Conservation (phyloP, 2,797 vertebrate genomes). For the Chloroceryle amazona region DNA sequence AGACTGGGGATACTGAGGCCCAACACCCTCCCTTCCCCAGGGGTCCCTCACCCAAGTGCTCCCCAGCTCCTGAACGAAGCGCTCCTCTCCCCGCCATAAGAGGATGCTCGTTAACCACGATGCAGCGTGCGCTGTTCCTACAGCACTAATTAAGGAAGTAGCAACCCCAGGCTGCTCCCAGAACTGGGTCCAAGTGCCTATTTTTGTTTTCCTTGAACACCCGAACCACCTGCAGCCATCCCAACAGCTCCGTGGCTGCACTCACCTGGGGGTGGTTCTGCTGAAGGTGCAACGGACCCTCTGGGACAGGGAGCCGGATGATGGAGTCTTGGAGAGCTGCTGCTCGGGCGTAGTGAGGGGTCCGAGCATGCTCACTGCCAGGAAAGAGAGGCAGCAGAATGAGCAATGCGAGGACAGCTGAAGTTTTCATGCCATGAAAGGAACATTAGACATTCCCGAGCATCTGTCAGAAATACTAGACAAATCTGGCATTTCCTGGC, state of each 20-base stretch:
- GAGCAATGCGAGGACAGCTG: background rate
- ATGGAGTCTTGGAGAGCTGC: constrained; percentile 93
- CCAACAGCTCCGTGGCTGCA: fast-evolving
- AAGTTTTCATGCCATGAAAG: background rate
- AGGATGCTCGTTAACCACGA: fast-evolving
- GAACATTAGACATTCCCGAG: background rate
- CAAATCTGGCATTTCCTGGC: background rate
- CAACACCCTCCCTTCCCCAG: fast-evolving
- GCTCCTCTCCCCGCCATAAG: fast-evolving
- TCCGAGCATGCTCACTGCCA: constrained; percentile 92
- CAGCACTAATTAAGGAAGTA: background rate
- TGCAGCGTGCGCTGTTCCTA: background rate
- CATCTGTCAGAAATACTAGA: background rate
- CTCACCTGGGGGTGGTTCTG: constrained; percentile 92
- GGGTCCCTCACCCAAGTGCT: no score
- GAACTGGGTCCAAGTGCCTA: background rate
- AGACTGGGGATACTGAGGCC: fast-evolving
- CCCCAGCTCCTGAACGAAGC: background rate
- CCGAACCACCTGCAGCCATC: background rate
- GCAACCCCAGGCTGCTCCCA: background rate
- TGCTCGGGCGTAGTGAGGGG: constrained; percentile 96
- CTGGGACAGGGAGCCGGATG: constrained; percentile 93
- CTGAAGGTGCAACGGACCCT: constrained; percentile 89
- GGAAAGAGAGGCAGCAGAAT: background rate
- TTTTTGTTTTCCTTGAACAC: background rate